Percentiles rank a stretch among this genome's conserved stretches.
Conservation (phyloP, 2,797 vertebrate species). For the Lycodopsis pacificus region DNA sequence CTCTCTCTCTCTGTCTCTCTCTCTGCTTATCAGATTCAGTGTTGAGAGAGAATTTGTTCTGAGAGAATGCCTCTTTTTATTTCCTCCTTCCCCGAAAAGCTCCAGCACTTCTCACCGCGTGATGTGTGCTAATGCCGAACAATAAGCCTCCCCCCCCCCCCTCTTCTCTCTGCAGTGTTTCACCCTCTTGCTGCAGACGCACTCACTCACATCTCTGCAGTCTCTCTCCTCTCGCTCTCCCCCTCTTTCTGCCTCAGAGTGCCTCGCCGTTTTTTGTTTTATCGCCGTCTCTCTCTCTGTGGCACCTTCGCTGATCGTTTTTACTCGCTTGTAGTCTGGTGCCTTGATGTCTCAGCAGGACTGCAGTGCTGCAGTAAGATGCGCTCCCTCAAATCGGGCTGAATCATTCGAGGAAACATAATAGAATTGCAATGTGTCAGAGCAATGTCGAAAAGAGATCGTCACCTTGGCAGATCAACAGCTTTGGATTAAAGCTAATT, state of each 20-base stretch:
- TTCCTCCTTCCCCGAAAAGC: conserved; percentile 39
- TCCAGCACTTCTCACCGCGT: conserved; percentile 37
- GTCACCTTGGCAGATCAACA: background rate
- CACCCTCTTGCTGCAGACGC: conserved; percentile 59
- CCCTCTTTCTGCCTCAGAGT: conserved; percentile 12
- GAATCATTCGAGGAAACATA: background rate
- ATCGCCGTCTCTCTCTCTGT: conserved; percentile 1
- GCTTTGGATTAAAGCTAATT: background rate
- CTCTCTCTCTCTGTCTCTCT: background rate
- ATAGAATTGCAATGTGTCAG: background rate
- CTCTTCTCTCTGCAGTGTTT: conserved; percentile 63
- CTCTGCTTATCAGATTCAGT: conserved; percentile 10
- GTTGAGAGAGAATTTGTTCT: conserved; percentile 31
- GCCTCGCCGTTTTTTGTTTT: background rate
- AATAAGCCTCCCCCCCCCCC: conserved; percentile 36
- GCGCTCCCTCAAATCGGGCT: background rate
- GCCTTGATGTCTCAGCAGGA: conserved; percentile 34
- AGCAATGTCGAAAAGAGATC: background rate
- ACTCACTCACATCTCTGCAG: conserved; percentile 63
- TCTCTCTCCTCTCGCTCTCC: conserved; percentile 43
- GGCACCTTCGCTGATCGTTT: conserved; percentile 30
- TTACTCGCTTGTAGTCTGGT: conserved; percentile 3
- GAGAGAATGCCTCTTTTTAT: conserved; percentile 49
- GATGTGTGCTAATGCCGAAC: conserved; percentile 58
- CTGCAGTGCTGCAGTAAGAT: conserved; percentile 40